These are phyloP conservation scores for Plemyria rubiginata DNA, from an alignment of 2,888 invertebrate species.

Conservation along the genomic window DNA sequence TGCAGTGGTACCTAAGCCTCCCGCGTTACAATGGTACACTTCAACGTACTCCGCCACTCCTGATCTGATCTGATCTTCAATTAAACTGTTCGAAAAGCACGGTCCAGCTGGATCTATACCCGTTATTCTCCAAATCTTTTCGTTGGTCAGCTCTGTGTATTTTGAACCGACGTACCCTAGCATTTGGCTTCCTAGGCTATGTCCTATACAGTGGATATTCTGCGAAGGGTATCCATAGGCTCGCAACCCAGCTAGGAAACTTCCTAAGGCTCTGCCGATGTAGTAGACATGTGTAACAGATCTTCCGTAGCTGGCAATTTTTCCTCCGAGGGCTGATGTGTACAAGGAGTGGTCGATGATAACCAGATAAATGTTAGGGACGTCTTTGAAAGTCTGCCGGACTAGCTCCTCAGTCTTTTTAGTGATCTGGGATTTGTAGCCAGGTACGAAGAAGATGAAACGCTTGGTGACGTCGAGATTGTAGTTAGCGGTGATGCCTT, in stretches of 20 bases:
- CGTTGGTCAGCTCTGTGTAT: conserved; percentile 62
- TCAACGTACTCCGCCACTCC: conserved; percentile 85
- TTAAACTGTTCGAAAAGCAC: conserved; percentile 72
- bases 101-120: conserved; percentile 79
- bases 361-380: conserved; percentile 68
- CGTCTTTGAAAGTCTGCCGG: conserved; percentile 65
- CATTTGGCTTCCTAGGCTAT: conserved; percentile 76
- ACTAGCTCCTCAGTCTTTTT: conserved; percentile 68
- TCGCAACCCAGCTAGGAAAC: conserved; percentile 61
- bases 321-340: conserved; percentile 65
- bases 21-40: conserved; percentile 86
- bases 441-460: conserved; percentile 75
- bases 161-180: conserved; percentile 62
- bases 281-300: conserved; percentile 67
- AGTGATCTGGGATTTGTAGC: conserved; percentile 73
- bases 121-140: conserved; percentile 69
- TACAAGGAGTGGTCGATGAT: conserved; percentile 75
- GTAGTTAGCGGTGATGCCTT: conserved; percentile 59
- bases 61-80: conserved; percentile 77
- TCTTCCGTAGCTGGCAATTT: conserved; percentile 69
- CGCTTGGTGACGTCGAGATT: conserved; percentile 66
- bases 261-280: conserved; percentile 65
- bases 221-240: conserved; percentile 63
- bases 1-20: conserved; percentile 78
- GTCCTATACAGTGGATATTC: conserved; percentile 73